These are phyloP conservation scores for Odontesthes bonariensis DNA, from an alignment of 2,113 vertebrate species.

Conservation along the genomic window DNA sequence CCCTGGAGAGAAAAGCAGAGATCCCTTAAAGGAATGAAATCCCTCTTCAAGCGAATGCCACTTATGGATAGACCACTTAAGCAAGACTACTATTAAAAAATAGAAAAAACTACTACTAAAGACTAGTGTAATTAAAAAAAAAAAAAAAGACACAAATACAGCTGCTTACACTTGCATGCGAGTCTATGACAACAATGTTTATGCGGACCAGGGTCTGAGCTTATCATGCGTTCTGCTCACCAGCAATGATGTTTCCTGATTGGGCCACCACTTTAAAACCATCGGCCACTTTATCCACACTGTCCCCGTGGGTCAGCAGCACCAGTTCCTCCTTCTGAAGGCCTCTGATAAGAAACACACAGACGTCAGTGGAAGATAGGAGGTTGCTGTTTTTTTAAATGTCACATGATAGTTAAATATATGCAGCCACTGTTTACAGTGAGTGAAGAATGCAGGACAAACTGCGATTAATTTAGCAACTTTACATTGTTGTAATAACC, in stretches of 20 bases:
- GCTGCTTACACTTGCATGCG: neutral
- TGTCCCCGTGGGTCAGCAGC: constrained; percentile 96
- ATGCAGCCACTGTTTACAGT: neutral
- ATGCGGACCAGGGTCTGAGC: neutral
- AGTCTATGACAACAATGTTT: neutral
- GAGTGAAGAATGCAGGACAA: neutral
- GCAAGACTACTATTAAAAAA: neutral
- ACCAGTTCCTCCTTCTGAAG: constrained; percentile 98
- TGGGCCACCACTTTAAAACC: constrained; percentile 98
- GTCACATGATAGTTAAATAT: neutral
- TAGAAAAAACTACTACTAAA: neutral
- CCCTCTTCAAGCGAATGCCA: neutral
- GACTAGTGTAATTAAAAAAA: neutral
- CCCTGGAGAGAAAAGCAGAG: constrained; percentile 73
- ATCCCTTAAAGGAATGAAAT: neutral
- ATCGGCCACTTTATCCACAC: constrained; percentile 98
- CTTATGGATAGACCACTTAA: neutral
- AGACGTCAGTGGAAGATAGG: neutral
- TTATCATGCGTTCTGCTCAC: constrained; percentile 70
- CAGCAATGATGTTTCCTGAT: constrained; percentile 96
- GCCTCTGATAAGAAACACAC: constrained; percentile 83
- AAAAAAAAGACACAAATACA: constrained; percentile 2
- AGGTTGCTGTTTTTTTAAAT: neutral
- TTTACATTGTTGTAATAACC: constrained; percentile 12
- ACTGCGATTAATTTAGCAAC: neutral